Percentiles rank a stretch among this genome's conserved stretches.
phyloP scores from a whole-genome alignment of 2,113 vertebrate species.

The Tragelaphus strepsiceros region DNA sequence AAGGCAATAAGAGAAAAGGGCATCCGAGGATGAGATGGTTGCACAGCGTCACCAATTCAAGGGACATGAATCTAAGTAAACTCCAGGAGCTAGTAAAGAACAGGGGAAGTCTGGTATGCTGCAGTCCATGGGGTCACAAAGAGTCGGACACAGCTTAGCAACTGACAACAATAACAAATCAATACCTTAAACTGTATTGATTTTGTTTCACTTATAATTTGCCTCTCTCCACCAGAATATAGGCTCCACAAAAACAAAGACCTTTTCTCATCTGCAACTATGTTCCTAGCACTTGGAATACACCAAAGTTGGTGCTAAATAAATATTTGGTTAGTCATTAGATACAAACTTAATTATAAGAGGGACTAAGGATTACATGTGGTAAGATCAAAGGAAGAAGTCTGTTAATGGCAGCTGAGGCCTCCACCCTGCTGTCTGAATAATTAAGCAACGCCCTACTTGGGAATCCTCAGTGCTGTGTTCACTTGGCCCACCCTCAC shows the following conservation, averaged over 20 bases:
- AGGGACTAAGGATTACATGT: not conserved
- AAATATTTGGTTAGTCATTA: slow-evolving; percentile 22
- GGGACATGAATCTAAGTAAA: not conserved
- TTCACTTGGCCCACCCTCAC: not conserved
- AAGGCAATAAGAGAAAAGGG: not conserved
- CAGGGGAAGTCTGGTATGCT: not conserved
- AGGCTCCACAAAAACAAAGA: not conserved
- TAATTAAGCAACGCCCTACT: not conserved
- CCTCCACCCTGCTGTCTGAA: not conserved
- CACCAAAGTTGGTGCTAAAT: not conserved
- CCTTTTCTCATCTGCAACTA: not conserved
- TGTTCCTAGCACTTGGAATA: not conserved
- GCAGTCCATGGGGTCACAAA: not conserved
- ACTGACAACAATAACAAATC: not conserved
- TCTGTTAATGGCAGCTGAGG: not conserved
- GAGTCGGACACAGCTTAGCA: not conserved
- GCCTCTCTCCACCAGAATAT: not conserved
- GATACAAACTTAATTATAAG: not conserved
- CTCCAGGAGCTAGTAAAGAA: not conserved
- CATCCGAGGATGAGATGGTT: not conserved
- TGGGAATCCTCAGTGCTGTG: not conserved
- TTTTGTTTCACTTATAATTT: not conserved
- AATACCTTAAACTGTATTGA: not conserved
- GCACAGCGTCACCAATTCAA: not conserved
- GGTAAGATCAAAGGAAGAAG: not conserved